Conservation (phyloP, 2,797 vertebrate species). For the Gymnopithys bicolor region DNA sequence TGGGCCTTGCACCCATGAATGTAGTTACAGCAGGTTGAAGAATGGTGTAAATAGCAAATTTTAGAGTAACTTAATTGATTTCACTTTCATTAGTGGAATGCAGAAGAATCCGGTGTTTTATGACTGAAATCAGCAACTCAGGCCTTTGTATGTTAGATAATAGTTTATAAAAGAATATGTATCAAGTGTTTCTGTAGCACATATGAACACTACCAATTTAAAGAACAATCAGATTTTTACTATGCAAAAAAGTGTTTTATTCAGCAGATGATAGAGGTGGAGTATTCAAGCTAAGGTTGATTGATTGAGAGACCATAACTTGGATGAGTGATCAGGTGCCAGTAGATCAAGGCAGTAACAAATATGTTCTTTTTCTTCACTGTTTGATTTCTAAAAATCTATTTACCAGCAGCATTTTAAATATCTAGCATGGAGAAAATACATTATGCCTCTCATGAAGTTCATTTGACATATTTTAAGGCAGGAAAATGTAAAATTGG, state of each 20-base stretch:
- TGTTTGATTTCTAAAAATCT: background rate
- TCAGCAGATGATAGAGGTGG: background rate
- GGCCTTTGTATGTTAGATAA: background rate
- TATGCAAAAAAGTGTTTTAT: background rate
- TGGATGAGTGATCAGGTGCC: accelerated
- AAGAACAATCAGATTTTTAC: background rate
- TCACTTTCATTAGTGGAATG: background rate
- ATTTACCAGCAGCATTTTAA: background rate
- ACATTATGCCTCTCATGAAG: background rate
- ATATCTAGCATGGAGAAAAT: background rate
- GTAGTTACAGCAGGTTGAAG: background rate
- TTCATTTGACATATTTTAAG: background rate
- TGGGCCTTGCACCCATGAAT: background rate
- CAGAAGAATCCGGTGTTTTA: background rate
- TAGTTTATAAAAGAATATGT: background rate
- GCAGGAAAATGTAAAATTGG: background rate
- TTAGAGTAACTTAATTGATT: background rate
- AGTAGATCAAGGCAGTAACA: background rate
- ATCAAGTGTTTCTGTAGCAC: background rate
- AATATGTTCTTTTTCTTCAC: background rate
- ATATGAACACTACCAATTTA: background rate
- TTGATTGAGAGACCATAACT: background rate
- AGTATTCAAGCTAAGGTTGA: background rate
- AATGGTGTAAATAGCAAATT: background rate
- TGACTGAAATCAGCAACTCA: background rate